Conservation (phyloP, 2,888 invertebrate species). For the Malthinus flaveolus region DNA sequence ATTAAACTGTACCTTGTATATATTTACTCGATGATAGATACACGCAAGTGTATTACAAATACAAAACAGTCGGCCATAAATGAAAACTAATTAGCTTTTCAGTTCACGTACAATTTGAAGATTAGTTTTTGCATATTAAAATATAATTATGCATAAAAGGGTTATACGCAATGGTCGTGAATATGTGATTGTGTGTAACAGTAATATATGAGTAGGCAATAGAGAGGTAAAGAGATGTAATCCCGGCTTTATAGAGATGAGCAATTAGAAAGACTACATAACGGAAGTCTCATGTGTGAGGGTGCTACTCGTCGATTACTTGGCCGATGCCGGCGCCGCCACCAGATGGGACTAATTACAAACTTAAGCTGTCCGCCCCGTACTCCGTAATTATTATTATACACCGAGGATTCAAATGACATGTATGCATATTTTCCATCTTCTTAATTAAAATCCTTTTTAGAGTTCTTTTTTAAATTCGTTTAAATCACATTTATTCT, state of each 20-base stretch:
- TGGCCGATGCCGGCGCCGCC: conserved; percentile 50
- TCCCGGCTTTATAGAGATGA: conserved; percentile 52
- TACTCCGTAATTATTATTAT: conserved; percentile 30
- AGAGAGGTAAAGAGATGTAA: conserved; percentile 40
- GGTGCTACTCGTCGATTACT: conserved; percentile 55
- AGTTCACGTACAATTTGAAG: conserved; percentile 16
- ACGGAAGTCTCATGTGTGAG: conserved; percentile 55
- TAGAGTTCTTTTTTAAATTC: neutral
- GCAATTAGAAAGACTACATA: conserved; percentile 52
- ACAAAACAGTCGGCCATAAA: neutral
- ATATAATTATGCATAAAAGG: conserved; percentile 21
- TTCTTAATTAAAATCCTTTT: conserved; percentile 24
- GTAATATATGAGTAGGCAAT: conserved; percentile 24
- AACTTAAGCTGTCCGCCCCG: conserved; percentile 49
- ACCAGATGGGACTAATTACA: conserved; percentile 57
- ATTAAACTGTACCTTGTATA: too few relatives aligned
- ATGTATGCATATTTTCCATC: conserved; percentile 27
- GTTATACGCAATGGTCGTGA: conserved; percentile 16
- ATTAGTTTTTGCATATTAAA: conserved; percentile 25
- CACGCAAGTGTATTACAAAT: too few relatives aligned
- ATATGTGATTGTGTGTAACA: conserved; percentile 21
- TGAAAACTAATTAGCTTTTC: conserved; percentile 19
- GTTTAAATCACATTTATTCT: neutral
- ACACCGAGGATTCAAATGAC: conserved; percentile 26
- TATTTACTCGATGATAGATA: too few relatives aligned